Evolutionary conservation across 2,113 vertebrate genomes (phyloP), one percentile per base, ranked within the genome.

Genomic region (Numida meleagris): DNA sequence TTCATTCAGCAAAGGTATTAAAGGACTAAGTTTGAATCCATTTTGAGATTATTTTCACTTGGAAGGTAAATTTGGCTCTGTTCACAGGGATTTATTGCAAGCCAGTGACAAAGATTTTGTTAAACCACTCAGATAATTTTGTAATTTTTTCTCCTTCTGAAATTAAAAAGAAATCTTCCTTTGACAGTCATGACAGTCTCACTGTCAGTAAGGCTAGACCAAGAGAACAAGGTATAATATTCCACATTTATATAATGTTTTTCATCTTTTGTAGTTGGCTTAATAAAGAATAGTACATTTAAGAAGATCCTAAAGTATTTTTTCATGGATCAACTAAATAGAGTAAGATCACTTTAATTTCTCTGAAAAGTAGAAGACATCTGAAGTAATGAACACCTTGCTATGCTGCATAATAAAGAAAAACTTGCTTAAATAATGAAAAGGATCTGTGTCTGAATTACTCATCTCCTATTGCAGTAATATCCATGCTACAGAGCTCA

Each of bases 181-280:
- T 72, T 61, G 14, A 68, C 16, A 34, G 12, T 31, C 8, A 55
- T 1, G 1, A 7, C 14, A 89, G 34, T 16, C 14, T 25, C 3
- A 38, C 23, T 62, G 34, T 25, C 59, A 38, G 78, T 24, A 75
- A 66, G 18, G 2, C 14, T 12, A 31, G 7, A 46, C 40, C 4
- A 57, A 58, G 19, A 73, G 6, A 61, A 81, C 16, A 2, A 0
- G 1, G 4, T 50, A 8, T 2, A 25, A 2, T 34, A 4, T 61
- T 76, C 17, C 10, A 45, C 13, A 2, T 48, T 63, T n/a, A 42
- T 51, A 36, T 7, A 36, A 38, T 20, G 4, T 2, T 59, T 81
- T 83, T 81, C 4, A 16, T 27, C 6, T 75, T 88, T 36, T 10
- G 29, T 11, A n/a, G 5, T 2, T 48, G 1, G 3, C 59, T 81